Conservation (phyloP, 2,888 invertebrate species). For the Nematopogon swammerdamellus region DNA sequence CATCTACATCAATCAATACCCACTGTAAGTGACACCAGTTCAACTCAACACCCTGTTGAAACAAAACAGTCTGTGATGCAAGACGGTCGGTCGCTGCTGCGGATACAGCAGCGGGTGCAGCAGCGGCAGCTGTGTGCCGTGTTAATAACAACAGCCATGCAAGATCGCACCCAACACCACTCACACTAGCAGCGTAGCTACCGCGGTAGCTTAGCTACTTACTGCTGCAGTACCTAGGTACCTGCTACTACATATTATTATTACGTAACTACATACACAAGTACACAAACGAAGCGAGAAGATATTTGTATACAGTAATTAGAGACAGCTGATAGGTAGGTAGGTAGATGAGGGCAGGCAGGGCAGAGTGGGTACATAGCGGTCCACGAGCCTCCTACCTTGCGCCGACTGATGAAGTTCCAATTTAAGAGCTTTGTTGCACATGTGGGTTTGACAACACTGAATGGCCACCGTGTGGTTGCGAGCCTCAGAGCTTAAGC, state of each 20-base stretch:
- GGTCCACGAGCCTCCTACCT: constrained; percentile 52
- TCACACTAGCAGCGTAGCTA: neutral
- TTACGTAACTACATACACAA: too few relatives aligned
- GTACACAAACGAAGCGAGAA: neutral
- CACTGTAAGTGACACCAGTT: neutral
- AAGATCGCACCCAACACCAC: neutral
- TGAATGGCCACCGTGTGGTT: constrained; percentile 76
- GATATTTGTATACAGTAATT: neutral
- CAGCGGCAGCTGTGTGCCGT: neutral
- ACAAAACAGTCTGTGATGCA: neutral
- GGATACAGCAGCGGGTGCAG: neutral
- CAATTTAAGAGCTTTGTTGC: constrained; percentile 70
- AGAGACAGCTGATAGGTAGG: neutral
- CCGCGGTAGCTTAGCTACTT: neutral
- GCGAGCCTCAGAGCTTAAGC: constrained; percentile 71
- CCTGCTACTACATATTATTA: too few relatives aligned
- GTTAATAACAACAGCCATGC: neutral
- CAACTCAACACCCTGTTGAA: neutral
- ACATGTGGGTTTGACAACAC: constrained; percentile 78
- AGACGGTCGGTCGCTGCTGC: too few relatives aligned
- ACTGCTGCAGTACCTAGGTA: too few relatives aligned
- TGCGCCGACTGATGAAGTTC: constrained; percentile 62
- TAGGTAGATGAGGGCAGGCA: too few relatives aligned
- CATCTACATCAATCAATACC: constrained; percentile 54
- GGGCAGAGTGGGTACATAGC: too few relatives aligned